Base-by-base conservation (phyloP, 2,113 vertebrate species). In the Vulpes lagopus region DNA sequence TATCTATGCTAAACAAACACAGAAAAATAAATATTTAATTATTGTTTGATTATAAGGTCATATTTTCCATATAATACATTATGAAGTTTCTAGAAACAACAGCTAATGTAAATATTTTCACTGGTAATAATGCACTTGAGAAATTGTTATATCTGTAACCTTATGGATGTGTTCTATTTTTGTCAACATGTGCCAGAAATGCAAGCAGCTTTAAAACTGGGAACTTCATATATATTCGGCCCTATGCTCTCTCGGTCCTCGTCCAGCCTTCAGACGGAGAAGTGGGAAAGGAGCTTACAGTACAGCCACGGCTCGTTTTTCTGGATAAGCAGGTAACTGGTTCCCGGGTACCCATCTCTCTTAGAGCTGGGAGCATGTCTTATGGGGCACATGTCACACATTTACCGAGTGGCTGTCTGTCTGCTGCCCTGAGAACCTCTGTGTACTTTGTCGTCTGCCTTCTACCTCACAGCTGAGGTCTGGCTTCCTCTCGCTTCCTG, bases 221-320 rank as follows among this genome's bases (percentile, higher is more conserved):
- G 93, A 98, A 96, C 0, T 10, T 9, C 16, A 78, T 99, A 62
- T 99, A 99, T 49, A 74, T 96, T 17, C 98, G 95, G 19, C 99
- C 99, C 25, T 97, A 97, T 16, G 88, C 35, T 32, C 98, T 99
- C 82, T 97, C 95, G 12, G 80, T 99, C 49, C 87, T 98, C 2
- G 97, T 98, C 14, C 99, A 99, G 69, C 99, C 99, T 8, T 99
- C 98, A 1, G 97, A 99, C 87, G 99, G 99, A 95, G 97, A 98
- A 92, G 97, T 97, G 0, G 98, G 98, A n/a, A 98, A 97, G 59
- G 96, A 98, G 27, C 98, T 99, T 81, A 91, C 97, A 2, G 93
- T 98, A 3, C 99, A 99, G 30, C 99, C 98, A 0, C 96, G 98
- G 79, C 97, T 99, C 0, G 55, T 98, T 80, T 98, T 99, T 89